A percentile compares a stretch with the other conserved stretches of the same genome.
These are phyloP conservation scores for Chiroxiphia lanceolata DNA, from an alignment of 2,797 vertebrate genomes.

Conservation along the genomic window DNA sequence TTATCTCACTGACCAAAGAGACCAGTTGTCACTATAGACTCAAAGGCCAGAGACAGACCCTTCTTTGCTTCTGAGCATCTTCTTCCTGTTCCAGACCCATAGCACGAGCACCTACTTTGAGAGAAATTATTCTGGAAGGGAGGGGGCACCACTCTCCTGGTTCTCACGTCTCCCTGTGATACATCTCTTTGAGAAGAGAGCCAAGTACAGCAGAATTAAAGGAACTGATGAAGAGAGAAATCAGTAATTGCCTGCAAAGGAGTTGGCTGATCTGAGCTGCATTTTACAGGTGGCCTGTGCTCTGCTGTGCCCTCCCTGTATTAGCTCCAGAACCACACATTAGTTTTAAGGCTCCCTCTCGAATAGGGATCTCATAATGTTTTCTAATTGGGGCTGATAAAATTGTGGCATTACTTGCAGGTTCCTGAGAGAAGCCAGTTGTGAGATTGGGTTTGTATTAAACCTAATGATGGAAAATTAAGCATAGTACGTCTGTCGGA, in stretches of 20 bases:
- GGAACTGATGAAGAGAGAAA: conserved; percentile 37
- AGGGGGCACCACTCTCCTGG: background rate
- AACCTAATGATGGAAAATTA: conserved; percentile 80
- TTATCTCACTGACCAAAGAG: background rate
- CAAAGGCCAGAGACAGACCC: background rate
- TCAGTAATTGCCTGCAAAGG: conserved; percentile 35
- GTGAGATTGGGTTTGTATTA: conserved; percentile 82
- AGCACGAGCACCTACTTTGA: fast-evolving
- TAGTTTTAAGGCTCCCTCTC: conserved; percentile 72
- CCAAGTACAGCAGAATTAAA: conserved; percentile 16
- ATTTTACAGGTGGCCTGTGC: conserved; percentile 45
- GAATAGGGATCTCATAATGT: conserved; percentile 57
- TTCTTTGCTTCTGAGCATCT: background rate
- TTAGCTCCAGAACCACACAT: conserved; percentile 51
- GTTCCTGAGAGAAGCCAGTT: conserved; percentile 76
- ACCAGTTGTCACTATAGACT: background rate
- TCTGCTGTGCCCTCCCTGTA: conserved; percentile 56
- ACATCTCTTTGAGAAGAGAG: background rate
- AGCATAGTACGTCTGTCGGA: conserved; percentile 70
- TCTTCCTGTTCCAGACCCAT: background rate
- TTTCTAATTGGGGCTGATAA: conserved; percentile 79
- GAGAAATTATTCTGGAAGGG: background rate
- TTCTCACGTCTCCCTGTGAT: background rate
- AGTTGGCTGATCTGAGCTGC: conserved; percentile 60
- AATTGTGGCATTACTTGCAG: conserved; percentile 72